Conservation (phyloP, 2,888 invertebrate species). For the Drosophila colorata region DNA sequence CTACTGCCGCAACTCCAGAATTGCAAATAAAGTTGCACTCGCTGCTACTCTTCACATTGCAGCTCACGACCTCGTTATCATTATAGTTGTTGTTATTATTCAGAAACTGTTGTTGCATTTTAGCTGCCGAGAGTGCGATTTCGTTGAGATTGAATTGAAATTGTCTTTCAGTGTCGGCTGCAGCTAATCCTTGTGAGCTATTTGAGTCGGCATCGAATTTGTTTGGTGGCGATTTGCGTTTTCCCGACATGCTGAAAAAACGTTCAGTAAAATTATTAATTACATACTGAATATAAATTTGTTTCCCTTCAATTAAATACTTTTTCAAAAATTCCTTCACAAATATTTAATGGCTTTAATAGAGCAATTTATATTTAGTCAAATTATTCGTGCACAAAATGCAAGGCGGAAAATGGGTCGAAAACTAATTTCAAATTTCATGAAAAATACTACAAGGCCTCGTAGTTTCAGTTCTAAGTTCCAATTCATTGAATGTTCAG, state of each 20-base stretch:
- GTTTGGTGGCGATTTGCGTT: slow-evolving; percentile 97
- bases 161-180: not conserved
- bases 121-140: slow-evolving; percentile 11
- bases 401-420: too few relatives aligned
- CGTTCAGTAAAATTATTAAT: too few relatives aligned
- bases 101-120: slow-evolving; percentile 40
- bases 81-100: slow-evolving; percentile 36
- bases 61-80: slow-evolving; percentile 5
- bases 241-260: slow-evolving; percentile 94
- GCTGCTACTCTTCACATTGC: slow-evolving; percentile 5
- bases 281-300: too few relatives aligned
- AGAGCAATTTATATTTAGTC: not conserved
- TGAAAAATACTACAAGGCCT: too few relatives aligned
- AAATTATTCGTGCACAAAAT: too few relatives aligned
- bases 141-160: slow-evolving; percentile 12
- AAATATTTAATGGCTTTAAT: too few relatives aligned
- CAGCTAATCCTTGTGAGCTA: slow-evolving; percentile 23
- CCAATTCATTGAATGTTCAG: too few relatives aligned
- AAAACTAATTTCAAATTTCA: too few relatives aligned
- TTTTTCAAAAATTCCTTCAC: too few relatives aligned
- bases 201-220: slow-evolving; percentile 90
- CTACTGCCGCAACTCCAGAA: not conserved
- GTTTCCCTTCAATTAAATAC: too few relatives aligned
- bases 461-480: too few relatives aligned
- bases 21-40: slow-evolving; percentile 11